Evolutionary conservation across 2,797 vertebrate genomes (phyloP).

Genomic region (Apogon hyalosoma): DNA sequence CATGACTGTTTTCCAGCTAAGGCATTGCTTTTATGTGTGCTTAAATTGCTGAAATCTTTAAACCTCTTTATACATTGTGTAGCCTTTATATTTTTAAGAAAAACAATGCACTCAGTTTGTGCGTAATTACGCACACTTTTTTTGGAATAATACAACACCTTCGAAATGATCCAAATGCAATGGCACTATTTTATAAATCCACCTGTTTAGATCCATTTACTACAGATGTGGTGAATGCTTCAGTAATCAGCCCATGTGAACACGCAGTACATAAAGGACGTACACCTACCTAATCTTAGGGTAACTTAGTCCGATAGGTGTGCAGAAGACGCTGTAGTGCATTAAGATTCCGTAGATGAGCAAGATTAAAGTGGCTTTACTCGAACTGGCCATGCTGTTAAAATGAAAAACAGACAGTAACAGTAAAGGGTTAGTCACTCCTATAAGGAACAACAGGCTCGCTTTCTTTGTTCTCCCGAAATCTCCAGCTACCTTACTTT

Average conservation of each 20-base stretch:
- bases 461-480: slow-evolving; percentile 43
- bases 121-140: slow-evolving; percentile 42
- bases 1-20: slow-evolving; percentile 55
- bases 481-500: slow-evolving; percentile 25
- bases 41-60: not conserved
- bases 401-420: slow-evolving; percentile 46
- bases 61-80: not conserved
- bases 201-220: too few species aligned
- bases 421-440: slow-evolving; percentile 56
- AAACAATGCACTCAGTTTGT: not conserved
- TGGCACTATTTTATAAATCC: not conserved
- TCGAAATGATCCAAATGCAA: not conserved
- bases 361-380: slow-evolving; percentile 94
- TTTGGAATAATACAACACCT: not conserved
- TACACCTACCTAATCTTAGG: slow-evolving; percentile 93
- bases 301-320: slow-evolving; percentile 93
- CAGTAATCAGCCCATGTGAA: too few species aligned
- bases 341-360: slow-evolving; percentile 97
- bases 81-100: too few species aligned
- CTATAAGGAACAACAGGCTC: slow-evolving; percentile 30
- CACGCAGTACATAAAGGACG: too few species aligned
- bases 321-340: slow-evolving; percentile 96
- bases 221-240: too few species aligned
- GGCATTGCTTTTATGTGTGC: not conserved
- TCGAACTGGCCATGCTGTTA: slow-evolving; percentile 96